Evolutionary conservation across 2,113 vertebrate species (phyloP).

Genomic region (Gobio gobio): DNA sequence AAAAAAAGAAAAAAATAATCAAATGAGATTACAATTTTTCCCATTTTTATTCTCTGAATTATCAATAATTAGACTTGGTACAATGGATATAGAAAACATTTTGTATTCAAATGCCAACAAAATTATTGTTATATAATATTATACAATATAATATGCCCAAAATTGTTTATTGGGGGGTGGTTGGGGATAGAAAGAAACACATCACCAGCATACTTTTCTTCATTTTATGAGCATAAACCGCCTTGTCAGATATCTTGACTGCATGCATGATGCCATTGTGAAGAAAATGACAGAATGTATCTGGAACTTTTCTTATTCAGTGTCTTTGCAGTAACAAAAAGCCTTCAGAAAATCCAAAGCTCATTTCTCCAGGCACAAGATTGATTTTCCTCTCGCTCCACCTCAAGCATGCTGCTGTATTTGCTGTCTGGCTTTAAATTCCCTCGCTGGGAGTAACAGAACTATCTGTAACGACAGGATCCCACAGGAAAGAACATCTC

Average conservation of each 20-base stretch:
- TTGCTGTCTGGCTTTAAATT: too few species aligned
- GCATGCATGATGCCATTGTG: background rate
- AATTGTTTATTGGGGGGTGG: background rate
- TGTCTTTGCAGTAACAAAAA: conserved; percentile 3
- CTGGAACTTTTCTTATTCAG: background rate
- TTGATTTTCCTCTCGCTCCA: conserved; percentile 25
- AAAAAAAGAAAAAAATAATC: background rate
- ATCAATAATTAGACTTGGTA: background rate
- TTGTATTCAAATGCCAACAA: background rate
- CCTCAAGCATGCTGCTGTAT: too few species aligned
- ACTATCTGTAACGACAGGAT: too few species aligned
- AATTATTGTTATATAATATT: background rate
- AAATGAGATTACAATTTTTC: too few species aligned
- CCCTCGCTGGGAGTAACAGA: too few species aligned
- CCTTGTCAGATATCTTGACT: background rate
- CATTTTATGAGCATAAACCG: background rate
- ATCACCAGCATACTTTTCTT: background rate
- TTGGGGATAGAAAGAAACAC: background rate
- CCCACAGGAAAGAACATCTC: too few species aligned
- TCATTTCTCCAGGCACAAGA: conserved; percentile 31
- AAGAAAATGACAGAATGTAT: conserved; percentile 1
- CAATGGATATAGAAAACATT: background rate
- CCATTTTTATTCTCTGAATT: background rate
- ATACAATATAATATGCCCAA: background rate
- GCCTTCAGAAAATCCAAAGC: background rate